A percentile compares a stretch with the other conserved stretches of the same genome.
These are phyloP conservation scores for Lasioglossum morio DNA, from an alignment of 2,888 invertebrate genomes.

Conservation along the genomic window DNA sequence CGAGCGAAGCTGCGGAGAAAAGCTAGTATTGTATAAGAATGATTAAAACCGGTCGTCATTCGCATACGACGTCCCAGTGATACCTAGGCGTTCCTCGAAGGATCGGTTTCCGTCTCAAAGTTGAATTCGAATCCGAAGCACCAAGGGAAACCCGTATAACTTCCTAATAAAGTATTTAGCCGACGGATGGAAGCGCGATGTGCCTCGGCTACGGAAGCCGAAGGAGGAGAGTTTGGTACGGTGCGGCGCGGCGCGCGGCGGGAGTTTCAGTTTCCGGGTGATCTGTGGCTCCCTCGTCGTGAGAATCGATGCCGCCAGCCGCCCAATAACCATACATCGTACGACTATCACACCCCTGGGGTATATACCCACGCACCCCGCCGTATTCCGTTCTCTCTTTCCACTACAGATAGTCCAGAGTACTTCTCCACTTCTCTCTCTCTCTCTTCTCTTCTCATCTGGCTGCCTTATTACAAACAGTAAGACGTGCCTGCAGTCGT, in stretches of 20 bases:
- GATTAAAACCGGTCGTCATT: neutral
- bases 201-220: slow-evolving; percentile 29
- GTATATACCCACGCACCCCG: slow-evolving; percentile 62
- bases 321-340: slow-evolving; percentile 84
- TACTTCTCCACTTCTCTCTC: slow-evolving; percentile 2
- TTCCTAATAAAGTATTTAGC: slow-evolving; percentile 83
- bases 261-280: slow-evolving; percentile 83
- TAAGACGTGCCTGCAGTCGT: slow-evolving; percentile 41
- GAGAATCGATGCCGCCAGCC: slow-evolving; percentile 84
- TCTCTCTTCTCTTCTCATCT: slow-evolving; percentile 50
- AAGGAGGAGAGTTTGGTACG: slow-evolving; percentile 61
- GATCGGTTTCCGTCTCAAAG: slow-evolving; percentile 47
- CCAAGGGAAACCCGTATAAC: slow-evolving; percentile 76
- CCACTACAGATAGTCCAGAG: slow-evolving; percentile 25
- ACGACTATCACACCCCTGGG: slow-evolving; percentile 83
- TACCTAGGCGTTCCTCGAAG: neutral
- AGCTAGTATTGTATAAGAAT: neutral
- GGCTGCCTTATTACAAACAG: slow-evolving; percentile 80
- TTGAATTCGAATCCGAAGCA: slow-evolving; percentile 59
- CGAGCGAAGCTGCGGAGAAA: too few relatives aligned
- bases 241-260: slow-evolving; percentile 36
- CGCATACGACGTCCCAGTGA: neutral
- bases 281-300: slow-evolving; percentile 84
- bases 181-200: slow-evolving; percentile 61
- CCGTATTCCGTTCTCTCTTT: slow-evolving; percentile 50